Percentiles rank a stretch among this genome's conserved stretches.
These are phyloP conservation scores for Cavia porcellus DNA, from an alignment of 2,113 vertebrate species.

Conservation along the genomic window DNA sequence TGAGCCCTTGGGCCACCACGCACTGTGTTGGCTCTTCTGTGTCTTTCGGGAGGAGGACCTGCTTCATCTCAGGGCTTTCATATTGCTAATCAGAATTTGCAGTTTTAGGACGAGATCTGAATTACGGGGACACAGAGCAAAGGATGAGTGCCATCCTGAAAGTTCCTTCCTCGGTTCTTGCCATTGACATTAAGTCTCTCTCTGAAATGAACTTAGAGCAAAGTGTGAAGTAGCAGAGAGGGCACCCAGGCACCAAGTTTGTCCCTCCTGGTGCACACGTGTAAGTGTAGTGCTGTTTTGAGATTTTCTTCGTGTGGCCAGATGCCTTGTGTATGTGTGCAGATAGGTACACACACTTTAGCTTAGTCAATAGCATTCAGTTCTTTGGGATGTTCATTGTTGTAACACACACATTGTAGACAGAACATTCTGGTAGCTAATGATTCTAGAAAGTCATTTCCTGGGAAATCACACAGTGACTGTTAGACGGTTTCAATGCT, in stretches of 20 bases:
- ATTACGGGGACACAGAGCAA: background rate
- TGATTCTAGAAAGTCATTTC: background rate
- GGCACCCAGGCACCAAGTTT: background rate
- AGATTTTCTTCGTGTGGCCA: background rate
- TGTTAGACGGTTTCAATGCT: background rate
- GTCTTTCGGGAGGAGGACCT: background rate
- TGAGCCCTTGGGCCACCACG: background rate
- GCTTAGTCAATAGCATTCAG: background rate
- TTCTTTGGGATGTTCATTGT: background rate
- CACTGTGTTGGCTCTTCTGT: background rate
- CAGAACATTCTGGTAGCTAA: background rate
- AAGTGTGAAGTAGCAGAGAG: background rate
- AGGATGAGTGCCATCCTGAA: background rate
- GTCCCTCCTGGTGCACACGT: accelerated
- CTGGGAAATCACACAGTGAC: background rate
- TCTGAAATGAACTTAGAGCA: background rate
- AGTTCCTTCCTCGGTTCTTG: background rate
- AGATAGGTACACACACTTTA: background rate
- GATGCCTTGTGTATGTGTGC: too few relatives aligned
- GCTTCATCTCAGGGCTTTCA: background rate
- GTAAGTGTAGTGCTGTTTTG: background rate
- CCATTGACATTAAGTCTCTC: background rate
- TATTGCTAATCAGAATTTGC: background rate
- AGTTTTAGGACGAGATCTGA: background rate
- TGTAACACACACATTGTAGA: too few relatives aligned